Evolutionary conservation across 2,888 invertebrate genomes (phyloP), one percentile per base, ranked within the genome.

Genomic region (Chloroclystis v-ata): DNA sequence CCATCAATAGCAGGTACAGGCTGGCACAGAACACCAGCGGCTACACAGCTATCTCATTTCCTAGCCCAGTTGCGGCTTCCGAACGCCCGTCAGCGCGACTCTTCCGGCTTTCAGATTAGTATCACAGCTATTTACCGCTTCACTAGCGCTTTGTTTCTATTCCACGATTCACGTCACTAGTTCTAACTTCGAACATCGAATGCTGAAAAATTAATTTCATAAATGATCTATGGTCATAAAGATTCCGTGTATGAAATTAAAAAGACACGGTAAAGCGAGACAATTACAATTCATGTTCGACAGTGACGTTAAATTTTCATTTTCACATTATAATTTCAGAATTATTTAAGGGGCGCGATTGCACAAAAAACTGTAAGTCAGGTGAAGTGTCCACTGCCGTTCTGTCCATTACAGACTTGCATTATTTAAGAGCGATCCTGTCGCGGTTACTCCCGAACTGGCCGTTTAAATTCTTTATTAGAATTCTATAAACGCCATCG

Each of bases 41-140:
- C 73, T 81, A 75, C 72, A 75, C 76, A 79, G 74, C 82, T 86
- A 87, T 86, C 86, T 86, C 86, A 86, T 87, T 86, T 87, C 86
- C 86, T 84, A 86, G 82, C 84, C 82, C 85, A 83, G 85, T 84
- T 81, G 82, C 70, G 77, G 82, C 65, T 83, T 85, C 85, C 84
- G 85, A 80, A 75, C 73, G 70, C 78, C 78, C 84, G 83, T 78
- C 79, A 78, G 78, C 80, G 69, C 72, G 70, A 72, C 70, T 70
- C 76, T 75, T 86, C 86, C 86, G 85, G 84, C 85, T 85, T 79
- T 62, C 71, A 84, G 86, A 87, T 87, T 85, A 85, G 78, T 82
- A 87, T 87, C 86, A 79, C 77, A 63, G 74, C 75, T 70, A 78
- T 82, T 82, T 84, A 81, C 85, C 78, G 78, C 72, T 75, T 76